Evolutionary conservation across 2,888 invertebrate species (phyloP).

Genomic region (Erebia aethiops): DNA sequence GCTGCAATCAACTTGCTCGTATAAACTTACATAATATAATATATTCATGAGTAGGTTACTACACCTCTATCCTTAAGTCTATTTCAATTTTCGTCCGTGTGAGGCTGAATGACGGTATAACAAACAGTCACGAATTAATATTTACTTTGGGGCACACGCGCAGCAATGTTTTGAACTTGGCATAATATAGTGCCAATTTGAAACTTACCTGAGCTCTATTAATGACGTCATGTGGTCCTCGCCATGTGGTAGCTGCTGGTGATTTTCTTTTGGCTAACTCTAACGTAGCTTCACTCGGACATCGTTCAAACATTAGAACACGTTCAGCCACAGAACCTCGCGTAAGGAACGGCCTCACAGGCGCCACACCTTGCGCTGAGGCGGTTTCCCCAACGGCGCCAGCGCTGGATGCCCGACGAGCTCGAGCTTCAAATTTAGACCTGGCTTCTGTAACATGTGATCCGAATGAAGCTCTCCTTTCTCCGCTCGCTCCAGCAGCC

Average conservation of each 20-base stretch:
- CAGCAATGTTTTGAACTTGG: constrained; percentile 4
- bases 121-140: constrained; percentile 32
- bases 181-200: not conserved
- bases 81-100: constrained; percentile 25
- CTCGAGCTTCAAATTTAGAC: constrained; percentile 78
- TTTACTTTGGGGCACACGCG: constrained; percentile 28
- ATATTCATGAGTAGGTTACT: constrained; percentile 10
- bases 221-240: constrained; percentile 81
- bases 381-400: constrained; percentile 68
- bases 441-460: constrained; percentile 79
- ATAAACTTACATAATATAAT: constrained; percentile 21
- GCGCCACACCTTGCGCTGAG: constrained; percentile 68
- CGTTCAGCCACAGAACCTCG: constrained; percentile 95
- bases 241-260: constrained; percentile 80
- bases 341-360: constrained; percentile 92
- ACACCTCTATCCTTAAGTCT: constrained; percentile 17
- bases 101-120: constrained; percentile 29
- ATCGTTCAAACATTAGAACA: constrained; percentile 94
- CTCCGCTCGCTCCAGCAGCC: constrained; percentile 69
- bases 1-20: constrained; percentile 25
- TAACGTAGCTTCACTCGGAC: constrained; percentile 90
- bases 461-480: constrained; percentile 73
- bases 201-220: constrained; percentile 78
- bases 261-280: constrained; percentile 85
- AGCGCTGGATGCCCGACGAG: constrained; percentile 75